These are phyloP conservation scores for Diplodus sargus DNA, from an alignment of 2,797 vertebrate species.

Conservation along the genomic window DNA sequence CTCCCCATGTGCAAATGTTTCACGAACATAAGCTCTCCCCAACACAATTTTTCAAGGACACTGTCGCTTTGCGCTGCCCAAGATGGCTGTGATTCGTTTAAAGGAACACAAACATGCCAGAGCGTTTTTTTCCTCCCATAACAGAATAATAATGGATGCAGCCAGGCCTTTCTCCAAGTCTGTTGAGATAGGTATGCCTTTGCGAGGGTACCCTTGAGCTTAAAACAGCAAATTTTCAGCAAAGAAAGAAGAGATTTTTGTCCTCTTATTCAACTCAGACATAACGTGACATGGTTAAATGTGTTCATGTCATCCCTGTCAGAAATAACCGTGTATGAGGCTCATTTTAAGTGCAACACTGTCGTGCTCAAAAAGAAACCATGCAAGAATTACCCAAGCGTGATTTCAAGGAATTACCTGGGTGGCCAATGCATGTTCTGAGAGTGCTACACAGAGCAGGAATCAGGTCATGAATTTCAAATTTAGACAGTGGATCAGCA, in stretches of 20 bases:
- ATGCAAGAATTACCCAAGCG: constrained; percentile 51
- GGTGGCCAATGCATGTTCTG: constrained; percentile 59
- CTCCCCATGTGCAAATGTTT: too few species aligned
- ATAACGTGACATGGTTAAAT: constrained; percentile 24
- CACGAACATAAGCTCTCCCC: too few species aligned
- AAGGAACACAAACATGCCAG: too few species aligned
- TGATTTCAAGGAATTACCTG: constrained; percentile 71
- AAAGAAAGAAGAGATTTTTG: not conserved
- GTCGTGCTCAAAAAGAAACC: constrained; percentile 44
- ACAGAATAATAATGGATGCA: too few species aligned
- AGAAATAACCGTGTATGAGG: constrained; percentile 36
- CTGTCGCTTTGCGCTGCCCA: too few species aligned
- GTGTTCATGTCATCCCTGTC: constrained; percentile 5
- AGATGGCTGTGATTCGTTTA: too few species aligned
- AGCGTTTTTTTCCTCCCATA: too few species aligned
- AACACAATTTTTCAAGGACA: too few species aligned
- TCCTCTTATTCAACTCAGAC: constrained; percentile 13
- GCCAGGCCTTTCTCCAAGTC: too few species aligned
- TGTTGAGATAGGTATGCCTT: too few species aligned
- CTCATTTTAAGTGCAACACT: constrained; percentile 34
- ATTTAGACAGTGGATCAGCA: constrained; percentile 58
- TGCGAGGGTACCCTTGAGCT: not conserved
- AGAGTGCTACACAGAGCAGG: constrained; percentile 49
- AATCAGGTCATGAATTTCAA: constrained; percentile 73
- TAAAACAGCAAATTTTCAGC: not conserved